Base-by-base conservation (phyloP, 1,140 invertebrate genomes). In the Belonocnema kinseyi region DNA sequence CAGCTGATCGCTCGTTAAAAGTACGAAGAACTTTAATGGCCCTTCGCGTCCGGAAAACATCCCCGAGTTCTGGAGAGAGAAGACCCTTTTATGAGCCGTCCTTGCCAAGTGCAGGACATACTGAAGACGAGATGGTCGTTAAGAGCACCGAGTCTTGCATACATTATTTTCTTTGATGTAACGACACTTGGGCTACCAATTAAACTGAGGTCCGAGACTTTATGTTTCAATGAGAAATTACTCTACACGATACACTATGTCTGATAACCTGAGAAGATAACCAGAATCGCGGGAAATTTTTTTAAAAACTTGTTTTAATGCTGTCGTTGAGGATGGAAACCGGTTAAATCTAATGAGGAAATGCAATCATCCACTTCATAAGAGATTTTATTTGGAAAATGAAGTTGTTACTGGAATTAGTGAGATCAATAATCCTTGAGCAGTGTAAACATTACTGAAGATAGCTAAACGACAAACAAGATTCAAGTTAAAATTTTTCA, bases 1-100 rank as follows among this genome's bases (percentile, higher is more conserved):
- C 79, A 79, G 79, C 76, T 81, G 75, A 78, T 78, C 75, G 82
- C 77, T 86, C 84, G 85, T 86, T 86, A 86, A 86, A 82, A 81
- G 79, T 80, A 79, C 79, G 71, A 75, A 82, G 79, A 82, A 85
- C 83, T 86, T 85, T 86, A 82, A 86, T 81, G 83, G 77, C 74
- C 80, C 77, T 75, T 78, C 75, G 76, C 72, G 74, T 83, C 83
- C 81, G 84, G 85, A 83, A 86, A 80, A 85, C 76, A 70, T 73
- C 19, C 66, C 53, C 4, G 13, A 54, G 75, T 14, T 74, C 66
- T 66, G 71, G 72, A 76, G 50, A 66, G 46, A 11, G 21, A 70
- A 53, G 52, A 73, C 52, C 76, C 77, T 79, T 85, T 84, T 84
- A 82, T 78, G 81, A 85, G 53, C 71, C 78, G 79, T 78, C 12